Conservation (phyloP, 2,888 invertebrate species). For the Caenorhabditis macrosperma region DNA sequence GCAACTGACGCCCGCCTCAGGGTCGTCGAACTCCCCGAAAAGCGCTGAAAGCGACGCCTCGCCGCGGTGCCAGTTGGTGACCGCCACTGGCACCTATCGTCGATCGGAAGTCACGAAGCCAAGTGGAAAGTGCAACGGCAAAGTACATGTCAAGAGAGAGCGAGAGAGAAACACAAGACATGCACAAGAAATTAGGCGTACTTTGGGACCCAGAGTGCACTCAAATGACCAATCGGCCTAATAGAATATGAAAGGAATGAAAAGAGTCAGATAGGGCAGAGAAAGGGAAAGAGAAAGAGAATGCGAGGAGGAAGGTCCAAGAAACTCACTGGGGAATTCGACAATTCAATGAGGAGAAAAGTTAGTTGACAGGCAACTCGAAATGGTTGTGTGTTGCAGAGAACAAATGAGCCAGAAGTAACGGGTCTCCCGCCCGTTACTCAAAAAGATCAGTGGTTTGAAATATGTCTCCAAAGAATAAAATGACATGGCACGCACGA, state of each 20-base stretch:
- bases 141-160: constrained; percentile 16
- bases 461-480: no score
- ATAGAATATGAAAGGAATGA: constrained; percentile 56
- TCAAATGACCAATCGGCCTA: constrained; percentile 44
- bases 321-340: constrained; percentile 36
- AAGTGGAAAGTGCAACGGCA: constrained; percentile 5
- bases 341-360: constrained; percentile 34
- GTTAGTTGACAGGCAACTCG: constrained; percentile 37
- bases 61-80: constrained; percentile 9
- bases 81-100: constrained; percentile 4
- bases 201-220: constrained; percentile 18
- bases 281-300: not conserved
- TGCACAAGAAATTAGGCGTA: constrained; percentile 48
- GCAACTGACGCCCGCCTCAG: constrained; percentile 47
- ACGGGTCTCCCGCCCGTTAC: no score
- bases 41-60: not conserved
- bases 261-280: constrained; percentile 12
- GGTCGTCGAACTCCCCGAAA: constrained; percentile 18
- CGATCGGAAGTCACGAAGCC: not conserved
- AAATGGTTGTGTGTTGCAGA: constrained; percentile 17
- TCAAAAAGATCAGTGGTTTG: no score
- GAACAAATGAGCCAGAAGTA: constrained; percentile 29
- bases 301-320: not conserved
- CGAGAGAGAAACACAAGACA: not conserved
- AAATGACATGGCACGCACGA: no score